Base-by-base conservation (phyloP, 2,797 vertebrate species). In the Masticophis lateralis region DNA sequence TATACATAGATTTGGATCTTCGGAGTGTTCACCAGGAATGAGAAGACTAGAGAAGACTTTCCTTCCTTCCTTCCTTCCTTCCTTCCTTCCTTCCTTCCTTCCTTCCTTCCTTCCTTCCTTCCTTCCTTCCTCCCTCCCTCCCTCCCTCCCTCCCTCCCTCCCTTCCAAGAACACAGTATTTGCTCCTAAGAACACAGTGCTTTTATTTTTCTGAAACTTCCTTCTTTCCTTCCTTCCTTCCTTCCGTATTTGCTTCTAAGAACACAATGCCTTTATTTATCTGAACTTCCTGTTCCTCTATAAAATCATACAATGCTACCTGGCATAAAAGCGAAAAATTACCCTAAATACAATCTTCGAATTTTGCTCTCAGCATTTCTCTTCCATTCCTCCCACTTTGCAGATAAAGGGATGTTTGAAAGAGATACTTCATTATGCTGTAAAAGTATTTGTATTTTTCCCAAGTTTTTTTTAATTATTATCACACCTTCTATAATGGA, bases 321-420 rank as follows among this genome's bases (percentile, higher is more conserved):
- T 86, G 74, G 74, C 86, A 91, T 61, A 61, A 93, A 88, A 91
- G 43, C 3, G 32, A 20, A 25, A 79, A 4, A 88, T 51, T 61
- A 16, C 63, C 16, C 5, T 69, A 91, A 88, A 20, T 74, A 28
- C 47, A 60, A 57, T 88, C 11, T 88, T 93, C 16, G 47, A 91
- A 83, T 83, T 61, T 61, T 88, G 56, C 86, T 91, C 59, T 25
- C 28, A 91, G 66, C 10, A 56, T 83, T 88, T 32, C 4, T 13
- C 25, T 60, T 91, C 55, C 12, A 25, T 25, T 79, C 79, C 56
- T 32, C 66, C 79, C 66, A 43, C 53, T 61, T 11, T 83, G 14
- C 57, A 93, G 90, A 93, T 63, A 93, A 89, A 88, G 25, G 12
- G n/a, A 25, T 63, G 43, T 55, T 89, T 89, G 27, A 89, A 74